Base-by-base conservation (phyloP, 2,113 vertebrate species). In the Cryptomyrus ogoouensis region DNA sequence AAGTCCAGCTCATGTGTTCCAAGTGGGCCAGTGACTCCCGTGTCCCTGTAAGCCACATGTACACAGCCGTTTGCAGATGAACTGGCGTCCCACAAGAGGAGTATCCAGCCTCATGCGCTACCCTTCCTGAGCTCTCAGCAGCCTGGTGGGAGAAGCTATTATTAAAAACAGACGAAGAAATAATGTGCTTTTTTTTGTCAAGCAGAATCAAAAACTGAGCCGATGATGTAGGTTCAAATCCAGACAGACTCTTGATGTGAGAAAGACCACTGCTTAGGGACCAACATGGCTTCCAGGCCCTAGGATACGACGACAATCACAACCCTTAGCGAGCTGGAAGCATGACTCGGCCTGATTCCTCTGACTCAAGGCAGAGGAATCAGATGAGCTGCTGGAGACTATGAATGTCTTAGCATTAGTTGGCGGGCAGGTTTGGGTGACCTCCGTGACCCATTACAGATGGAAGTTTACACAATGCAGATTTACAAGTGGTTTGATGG, bases 301-400 rank as follows among this genome's bases (percentile, higher is more conserved):
- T 15, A 58, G 19, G 27, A 27, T 31, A 27, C 27, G 15, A 83
- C 39, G 35, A 31, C 44, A 21, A 31, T 53, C 77, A 84, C 58
- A 3, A 39, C n/a, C 39, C 58, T 93, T 92, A 91, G 90, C 88
- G 83, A 47, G 77, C 88, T 91, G 90, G 91, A 62, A 70, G 87
- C 87, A 50, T 88, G 35, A 66, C 47, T 53, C 89, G 46, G 9
- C 88, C 88, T 85, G 89, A 91, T 91, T 92, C 90, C 87, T 88
- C 74, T 84, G 42, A 89, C 15, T 44, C 21, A 6, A 8, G 74
- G 46, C 46, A 91, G 88, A 91, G 88, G 88, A 80, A n/a, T 91
- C 80, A 92, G 90, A 93, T 92, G 52, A 92, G 94, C 92, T 90
- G 12, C 85, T 46, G 27, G 88, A 47, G 85, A 50, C 91, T 89